A percentile compares a stretch with the other conserved stretches of the same genome.
These are phyloP conservation scores for Hypomecis punctinalis DNA, from an alignment of 2,888 invertebrate genomes.

Conservation along the genomic window DNA sequence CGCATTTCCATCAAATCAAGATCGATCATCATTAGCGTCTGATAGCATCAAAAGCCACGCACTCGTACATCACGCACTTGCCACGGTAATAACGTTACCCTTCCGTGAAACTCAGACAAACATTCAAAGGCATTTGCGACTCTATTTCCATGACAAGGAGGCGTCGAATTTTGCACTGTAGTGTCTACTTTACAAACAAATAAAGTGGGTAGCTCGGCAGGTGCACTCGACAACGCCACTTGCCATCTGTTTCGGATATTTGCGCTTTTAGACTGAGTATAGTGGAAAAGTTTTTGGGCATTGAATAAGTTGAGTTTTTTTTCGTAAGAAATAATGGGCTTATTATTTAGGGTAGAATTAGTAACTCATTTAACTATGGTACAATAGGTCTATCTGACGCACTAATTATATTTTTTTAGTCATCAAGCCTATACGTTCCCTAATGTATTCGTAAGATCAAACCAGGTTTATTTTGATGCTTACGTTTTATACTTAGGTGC, in stretches of 20 bases:
- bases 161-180: constrained; percentile 19
- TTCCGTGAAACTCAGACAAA: constrained; percentile 11
- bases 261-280: constrained; percentile 33
- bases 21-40: constrained; percentile 41
- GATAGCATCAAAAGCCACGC: constrained; percentile 28
- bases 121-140: constrained; percentile 18
- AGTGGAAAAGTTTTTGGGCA: not conserved
- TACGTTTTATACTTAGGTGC: too few species aligned
- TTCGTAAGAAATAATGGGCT: too few species aligned
- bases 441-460: too few species aligned
- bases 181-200: constrained; percentile 27
- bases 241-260: constrained; percentile 36
- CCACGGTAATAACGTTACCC: constrained; percentile 29
- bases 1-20: constrained; percentile 14
- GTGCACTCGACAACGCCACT: constrained; percentile 39
- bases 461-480: too few species aligned
- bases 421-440: too few species aligned
- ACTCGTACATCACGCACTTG: constrained; percentile 33
- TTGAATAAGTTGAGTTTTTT: not conserved
- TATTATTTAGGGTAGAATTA: too few species aligned
- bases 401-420: too few species aligned
- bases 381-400: too few species aligned
- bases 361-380: too few species aligned
- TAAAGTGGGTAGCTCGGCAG: constrained; percentile 35
- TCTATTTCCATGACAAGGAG: constrained; percentile 20